Evolutionary conservation across 1,140 invertebrate genomes (phyloP), one percentile per base, ranked within the genome.

Genomic region (Cyclargus thomasi): DNA sequence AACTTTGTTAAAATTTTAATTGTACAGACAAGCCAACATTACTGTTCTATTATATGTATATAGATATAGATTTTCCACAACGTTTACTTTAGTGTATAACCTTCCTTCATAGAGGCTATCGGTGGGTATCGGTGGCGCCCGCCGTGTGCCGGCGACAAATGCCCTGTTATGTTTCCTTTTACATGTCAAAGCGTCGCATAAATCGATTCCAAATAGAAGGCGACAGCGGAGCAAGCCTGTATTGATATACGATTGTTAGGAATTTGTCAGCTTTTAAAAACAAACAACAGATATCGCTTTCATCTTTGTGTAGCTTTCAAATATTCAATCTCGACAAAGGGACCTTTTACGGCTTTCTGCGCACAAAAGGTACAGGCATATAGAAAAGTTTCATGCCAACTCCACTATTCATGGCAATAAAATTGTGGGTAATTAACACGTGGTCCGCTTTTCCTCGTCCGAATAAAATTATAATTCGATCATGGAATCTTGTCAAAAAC

Each of bases 191-290:
- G 71, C 70, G 70, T 67, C 72, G 69, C 74, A 75, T 74, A 78
- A 80, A 81, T 78, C 73, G 76, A 82, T 75, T 71, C 73, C 78
- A 78, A 74, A 80, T 70, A 70, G 70, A 77, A 74, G 74, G 65
- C 74, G 67, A 74, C 65, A 66, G 62, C 36, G 57, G 69, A 74
- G 68, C 72, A 72, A 74, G 69, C 70, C 55, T 70, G 71, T 74
- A 73, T 77, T 80, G 76, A 74, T 72, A 71, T 65, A 55, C 68
- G 71, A 70, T 75, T 75, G 70, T 75, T 70, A 53, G 21, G n/a
- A 57, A 35, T 66, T 66, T 20, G 20, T 35, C 20, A 53, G 53
- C 53, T 64, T 59, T 59, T 59, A 59, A 59, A 59, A 59, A 59
- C 55, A 59, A 59, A 59, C 55, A 59, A 59, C 55, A 11, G 55